phyloP scores from a whole-genome alignment of 2,797 vertebrate species.

The Ibycter americanus region DNA sequence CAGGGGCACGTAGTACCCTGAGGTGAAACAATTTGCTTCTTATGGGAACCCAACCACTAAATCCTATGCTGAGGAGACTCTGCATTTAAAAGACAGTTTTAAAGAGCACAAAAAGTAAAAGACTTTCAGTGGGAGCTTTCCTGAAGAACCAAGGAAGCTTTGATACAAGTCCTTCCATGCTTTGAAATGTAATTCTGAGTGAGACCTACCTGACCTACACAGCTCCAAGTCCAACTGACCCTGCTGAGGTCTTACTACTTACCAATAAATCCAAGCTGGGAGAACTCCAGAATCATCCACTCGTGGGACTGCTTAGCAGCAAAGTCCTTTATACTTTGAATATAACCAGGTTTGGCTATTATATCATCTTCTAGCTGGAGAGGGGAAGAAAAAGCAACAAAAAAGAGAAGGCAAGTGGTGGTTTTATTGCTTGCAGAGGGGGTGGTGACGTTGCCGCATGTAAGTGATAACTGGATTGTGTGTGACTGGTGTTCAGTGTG shows the following conservation, averaged over 20 bases:
- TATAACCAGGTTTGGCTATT: constrained; percentile 82
- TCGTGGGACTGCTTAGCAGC: constrained; percentile 61
- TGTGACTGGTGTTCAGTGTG: background rate
- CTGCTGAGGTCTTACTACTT: constrained; percentile 29
- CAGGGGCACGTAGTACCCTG: background rate
- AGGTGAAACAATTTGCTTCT: background rate
- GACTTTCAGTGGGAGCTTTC: background rate
- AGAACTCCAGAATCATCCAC: constrained; percentile 90
- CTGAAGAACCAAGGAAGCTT: background rate
- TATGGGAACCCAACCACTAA: background rate
- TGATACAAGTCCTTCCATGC: background rate
- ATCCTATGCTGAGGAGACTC: background rate
- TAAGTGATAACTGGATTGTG: background rate
- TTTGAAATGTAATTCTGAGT: background rate
- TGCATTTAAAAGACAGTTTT: background rate
- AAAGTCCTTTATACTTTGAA: constrained; percentile 78
- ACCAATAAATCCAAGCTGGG: constrained; percentile 92
- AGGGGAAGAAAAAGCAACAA: background rate
- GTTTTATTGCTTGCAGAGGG: background rate
- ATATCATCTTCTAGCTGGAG: constrained; percentile 90
- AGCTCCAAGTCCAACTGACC: background rate
- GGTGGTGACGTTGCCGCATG: background rate
- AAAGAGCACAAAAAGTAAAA: background rate
- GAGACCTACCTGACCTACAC: background rate
- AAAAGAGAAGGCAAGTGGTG: background rate